These are phyloP conservation scores for Platerodrilus igneus DNA, from an alignment of 2,888 invertebrate genomes.

Conservation along the genomic window DNA sequence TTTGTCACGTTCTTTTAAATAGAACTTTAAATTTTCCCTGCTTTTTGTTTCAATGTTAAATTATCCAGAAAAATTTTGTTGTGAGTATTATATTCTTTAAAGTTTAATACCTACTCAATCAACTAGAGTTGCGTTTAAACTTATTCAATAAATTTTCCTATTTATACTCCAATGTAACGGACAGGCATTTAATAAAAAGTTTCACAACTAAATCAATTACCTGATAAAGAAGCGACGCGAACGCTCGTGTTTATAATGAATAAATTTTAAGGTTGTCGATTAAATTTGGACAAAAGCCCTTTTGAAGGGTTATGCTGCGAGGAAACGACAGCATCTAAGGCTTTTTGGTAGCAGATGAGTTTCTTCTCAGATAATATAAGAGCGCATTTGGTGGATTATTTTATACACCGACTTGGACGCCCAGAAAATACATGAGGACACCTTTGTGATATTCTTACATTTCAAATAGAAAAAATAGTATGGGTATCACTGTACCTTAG, in stretches of 20 bases:
- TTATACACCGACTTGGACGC: no score
- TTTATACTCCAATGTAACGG: conserved; percentile 11
- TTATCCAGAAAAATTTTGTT: conserved; percentile 16
- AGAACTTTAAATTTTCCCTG: conserved; percentile 15
- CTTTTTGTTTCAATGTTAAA: conserved; percentile 21
- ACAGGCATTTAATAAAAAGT: conserved; percentile 20
- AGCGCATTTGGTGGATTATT: no score
- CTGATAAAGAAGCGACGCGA: conserved; percentile 24
- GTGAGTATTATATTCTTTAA: conserved; percentile 15
- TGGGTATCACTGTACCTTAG: no score
- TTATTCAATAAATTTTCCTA: conserved; percentile 17
- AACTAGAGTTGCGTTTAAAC: conserved; percentile 5
- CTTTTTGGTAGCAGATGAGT: no score
- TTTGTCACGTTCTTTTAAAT: conserved; percentile 17
- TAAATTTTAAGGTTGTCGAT: conserved; percentile 25
- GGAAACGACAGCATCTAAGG: no score
- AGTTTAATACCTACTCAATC: conserved; percentile 15
- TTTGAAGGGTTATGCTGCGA: conserved; percentile 14
- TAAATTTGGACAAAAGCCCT: conserved; percentile 21
- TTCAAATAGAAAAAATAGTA: no score
- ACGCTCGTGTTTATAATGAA: conserved; percentile 24
- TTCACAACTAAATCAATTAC: conserved; percentile 23
- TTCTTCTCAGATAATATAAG: no score
- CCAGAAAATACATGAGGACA: no score
- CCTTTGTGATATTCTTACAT: no score